Base-by-base conservation (phyloP, 2,113 vertebrate species). In the Monopterus albus region DNA sequence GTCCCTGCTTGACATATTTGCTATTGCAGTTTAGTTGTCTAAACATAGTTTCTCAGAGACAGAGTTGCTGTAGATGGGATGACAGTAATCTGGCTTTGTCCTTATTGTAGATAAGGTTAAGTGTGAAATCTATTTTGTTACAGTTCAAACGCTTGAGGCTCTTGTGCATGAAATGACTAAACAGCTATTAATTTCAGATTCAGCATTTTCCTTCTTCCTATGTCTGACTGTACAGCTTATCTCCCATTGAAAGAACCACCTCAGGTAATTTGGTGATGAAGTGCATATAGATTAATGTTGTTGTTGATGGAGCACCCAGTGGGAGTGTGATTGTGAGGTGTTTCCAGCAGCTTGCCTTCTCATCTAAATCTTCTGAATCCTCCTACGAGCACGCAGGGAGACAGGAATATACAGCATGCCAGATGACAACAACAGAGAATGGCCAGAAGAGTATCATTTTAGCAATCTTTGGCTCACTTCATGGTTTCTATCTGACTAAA, bases 321-420 rank as follows among this genome's bases (percentile, higher is more conserved):
- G 83, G 85, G 91, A 90, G 84, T 89, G 81, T 53, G 79, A 83
- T 69, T 36, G 62, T 67, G 82, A 88, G 88, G 83, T 87, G 86
- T 83, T 89, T 85, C 79, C 88, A 91, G 69, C 73, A 83, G 62
- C 79, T 72, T 64, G 68, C 58, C 61, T 74, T 84, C 85, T 86
- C 85, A 83, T 87, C 84, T 82, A 75, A 83, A 82, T 88, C 85
- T 88, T 85, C 70, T 81, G 72, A 82, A 87, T 78, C 67, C 78
- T 76, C 82, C 74, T 71, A 82, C 84, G 65, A 59, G 75, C 85
- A 87, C 72, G 74, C 25, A 63, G 82, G 84, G 87, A 88, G 53
- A 61, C 51, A n/a, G 61, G 36, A 60, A 85, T 79, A 70, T 78
- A 72, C 73, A 63, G 69, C 70, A 50, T 85, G 73, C 82, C 85